A percentile compares a stretch with the other conserved stretches of the same genome.
Evolutionary conservation across 2,113 vertebrate genomes (phyloP).

Genomic region (Gymnarchus niloticus): DNA sequence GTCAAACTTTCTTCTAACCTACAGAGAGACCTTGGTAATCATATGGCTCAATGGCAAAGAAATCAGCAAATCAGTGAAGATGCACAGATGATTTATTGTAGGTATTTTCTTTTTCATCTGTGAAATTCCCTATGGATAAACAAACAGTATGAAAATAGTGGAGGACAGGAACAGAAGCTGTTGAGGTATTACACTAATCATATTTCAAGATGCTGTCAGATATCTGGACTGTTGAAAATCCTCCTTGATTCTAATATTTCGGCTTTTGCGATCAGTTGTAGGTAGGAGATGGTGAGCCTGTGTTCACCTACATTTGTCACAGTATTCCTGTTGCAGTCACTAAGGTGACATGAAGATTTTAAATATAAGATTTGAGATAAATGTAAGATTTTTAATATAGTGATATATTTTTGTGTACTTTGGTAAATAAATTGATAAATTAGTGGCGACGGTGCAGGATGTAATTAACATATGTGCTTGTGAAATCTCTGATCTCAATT

Average conservation of each 20-base stretch:
- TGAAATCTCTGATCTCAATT: not conserved
- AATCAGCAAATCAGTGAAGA: not conserved
- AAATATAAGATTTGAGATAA: not conserved
- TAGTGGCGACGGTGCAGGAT: not conserved
- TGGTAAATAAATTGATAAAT: not conserved
- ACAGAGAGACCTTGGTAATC: not conserved
- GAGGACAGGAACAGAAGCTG: not conserved
- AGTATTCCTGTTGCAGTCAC: not conserved
- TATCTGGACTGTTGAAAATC: not conserved
- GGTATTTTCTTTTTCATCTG: not conserved
- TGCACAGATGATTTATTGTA: not conserved
- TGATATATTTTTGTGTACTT: not conserved
- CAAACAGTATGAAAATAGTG: not conserved
- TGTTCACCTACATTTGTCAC: not conserved
- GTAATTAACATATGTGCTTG: not conserved
- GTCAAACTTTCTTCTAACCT: not conserved
- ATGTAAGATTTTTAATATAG: not conserved
- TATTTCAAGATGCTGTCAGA: not conserved
- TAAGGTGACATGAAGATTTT: not conserved
- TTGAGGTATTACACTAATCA: not conserved
- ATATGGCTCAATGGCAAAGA: not conserved
- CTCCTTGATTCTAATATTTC: not conserved
- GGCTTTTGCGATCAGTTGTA: slow-evolving; percentile 1
- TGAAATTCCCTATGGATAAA: not conserved
- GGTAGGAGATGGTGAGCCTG: not conserved